phyloP scores from a whole-genome alignment of 2,888 invertebrate genomes.

The Eristalis arbustorum region DNA sequence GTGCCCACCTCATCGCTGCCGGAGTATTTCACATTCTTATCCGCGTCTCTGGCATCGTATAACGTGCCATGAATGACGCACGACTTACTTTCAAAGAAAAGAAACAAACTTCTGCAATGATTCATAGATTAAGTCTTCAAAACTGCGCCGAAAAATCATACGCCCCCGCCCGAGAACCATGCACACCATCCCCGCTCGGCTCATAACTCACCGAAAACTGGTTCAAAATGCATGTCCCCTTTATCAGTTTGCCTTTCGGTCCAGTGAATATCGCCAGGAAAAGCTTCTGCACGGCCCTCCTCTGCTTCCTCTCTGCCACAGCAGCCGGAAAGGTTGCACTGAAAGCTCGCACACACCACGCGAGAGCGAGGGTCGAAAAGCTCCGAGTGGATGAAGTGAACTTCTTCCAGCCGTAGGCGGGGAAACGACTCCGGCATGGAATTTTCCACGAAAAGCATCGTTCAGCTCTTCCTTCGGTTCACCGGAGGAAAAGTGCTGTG shows the following conservation, averaged over 20 bases:
- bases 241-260: slow-evolving; percentile 42
- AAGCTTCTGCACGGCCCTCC: not conserved
- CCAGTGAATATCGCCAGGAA: slow-evolving; percentile 12
- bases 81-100: not conserved
- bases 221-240: not conserved
- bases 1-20: not conserved
- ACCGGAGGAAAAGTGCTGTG: slow-evolving; percentile 1
- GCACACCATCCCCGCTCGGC: not conserved
- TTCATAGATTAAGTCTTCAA: not conserved
- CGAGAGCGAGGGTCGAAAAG: not conserved
- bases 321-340: not conserved
- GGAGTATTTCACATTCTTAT: not conserved
- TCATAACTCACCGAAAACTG: not conserved
- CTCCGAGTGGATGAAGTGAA: not conserved
- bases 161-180: not conserved
- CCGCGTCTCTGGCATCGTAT: not conserved
- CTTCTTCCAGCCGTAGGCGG: not conserved
- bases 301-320: not conserved
- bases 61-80: not conserved
- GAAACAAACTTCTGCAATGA: not conserved
- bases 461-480: slow-evolving; percentile 1
- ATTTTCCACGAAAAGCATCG: slow-evolving; percentile 1
- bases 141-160: not conserved
- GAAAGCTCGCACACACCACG: not conserved
- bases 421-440: slow-evolving; percentile 3